Percentiles rank a stretch among this genome's conserved stretches.
phyloP scores from a whole-genome alignment of 2,113 vertebrate genomes.

The Malurus cyaneus region DNA sequence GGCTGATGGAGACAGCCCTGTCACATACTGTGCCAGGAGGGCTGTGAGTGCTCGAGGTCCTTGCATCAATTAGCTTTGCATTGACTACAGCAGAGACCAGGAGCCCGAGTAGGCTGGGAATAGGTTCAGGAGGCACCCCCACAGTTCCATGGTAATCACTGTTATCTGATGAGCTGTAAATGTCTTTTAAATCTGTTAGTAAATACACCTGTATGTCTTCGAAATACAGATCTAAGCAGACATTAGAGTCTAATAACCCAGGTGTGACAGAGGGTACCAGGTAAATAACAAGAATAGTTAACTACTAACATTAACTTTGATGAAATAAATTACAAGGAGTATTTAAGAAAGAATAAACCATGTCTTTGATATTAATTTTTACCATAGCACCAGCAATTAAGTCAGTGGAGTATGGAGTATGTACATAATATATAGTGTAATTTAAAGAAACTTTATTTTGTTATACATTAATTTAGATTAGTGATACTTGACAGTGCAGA shows the following conservation, averaged over 20 bases:
- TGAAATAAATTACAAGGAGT: slow-evolving; percentile 6
- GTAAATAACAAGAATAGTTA: slow-evolving; percentile 7
- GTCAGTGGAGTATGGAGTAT: background rate
- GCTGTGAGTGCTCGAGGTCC: background rate
- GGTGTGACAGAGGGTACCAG: background rate
- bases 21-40: background rate
- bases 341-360: slow-evolving; percentile 45
- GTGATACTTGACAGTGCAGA: slow-evolving; percentile 33
- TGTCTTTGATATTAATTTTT: slow-evolving; percentile 1
- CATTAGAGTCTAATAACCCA: background rate
- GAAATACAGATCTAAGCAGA: background rate
- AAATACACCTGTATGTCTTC: background rate
- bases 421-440: slow-evolving; percentile 37
- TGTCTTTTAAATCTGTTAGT: background rate
- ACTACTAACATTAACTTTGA: background rate
- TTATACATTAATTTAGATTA: slow-evolving; percentile 24
- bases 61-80: background rate
- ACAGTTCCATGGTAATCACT: background rate
- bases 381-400: slow-evolving; percentile 14
- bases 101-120: background rate
- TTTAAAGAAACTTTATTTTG: slow-evolving; percentile 34
- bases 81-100: background rate
- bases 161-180: background rate
- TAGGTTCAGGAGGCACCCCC: background rate
- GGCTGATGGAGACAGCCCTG: background rate